Evolutionary conservation across 1,140 invertebrate genomes (phyloP), one percentile per base, ranked within the genome.

Genomic region (Piezodorus guildinii): DNA sequence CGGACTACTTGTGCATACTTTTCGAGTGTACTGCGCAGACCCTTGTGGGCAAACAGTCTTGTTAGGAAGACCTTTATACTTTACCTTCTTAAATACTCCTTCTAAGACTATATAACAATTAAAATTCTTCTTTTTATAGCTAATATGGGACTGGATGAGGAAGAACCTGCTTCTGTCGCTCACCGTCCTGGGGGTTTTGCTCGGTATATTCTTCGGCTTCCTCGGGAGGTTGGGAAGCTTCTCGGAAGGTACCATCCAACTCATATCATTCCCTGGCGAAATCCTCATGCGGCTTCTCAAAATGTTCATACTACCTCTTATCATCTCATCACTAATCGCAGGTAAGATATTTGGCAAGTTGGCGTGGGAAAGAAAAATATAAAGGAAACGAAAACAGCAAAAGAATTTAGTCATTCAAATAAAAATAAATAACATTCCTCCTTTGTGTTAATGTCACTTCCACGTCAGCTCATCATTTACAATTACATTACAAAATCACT

Each of bases 301-400:
- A 70, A 81, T 81, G 73, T 78, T 85, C 64, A 83, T 85, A 65
- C 71, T 85, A 19, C 83, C 83, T 9, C 76, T 85, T 14, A 84
- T 85, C 63, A 76, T 83, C 19, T 82, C 82, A 14, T 83, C 81
- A 34, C 74, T 85, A 27, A 77, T 85, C n/a, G 74, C 79, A 62
- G 82, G 81, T 72, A 73, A 77, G 54, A 21, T 56, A 25, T 56
- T 46, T n/a, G n/a, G n/a, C n/a, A n/a, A n/a, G n/a, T n/a, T n/a
- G n/a, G n/a, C n/a, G n/a, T n/a, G n/a, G n/a, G n/a, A n/a, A n/a
- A n/a, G n/a, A n/a, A n/a, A n/a, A n/a, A n/a, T n/a, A n/a, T n/a
- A n/a, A n/a, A n/a, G n/a, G n/a, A n/a, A n/a, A n/a, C n/a, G n/a
- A n/a, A n/a, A n/a, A n/a, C n/a, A n/a, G n/a, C n/a, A n/a, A n/a